These are phyloP conservation scores for Erannis defoliaria DNA, from an alignment of 2,888 invertebrate genomes.

Conservation along the genomic window DNA sequence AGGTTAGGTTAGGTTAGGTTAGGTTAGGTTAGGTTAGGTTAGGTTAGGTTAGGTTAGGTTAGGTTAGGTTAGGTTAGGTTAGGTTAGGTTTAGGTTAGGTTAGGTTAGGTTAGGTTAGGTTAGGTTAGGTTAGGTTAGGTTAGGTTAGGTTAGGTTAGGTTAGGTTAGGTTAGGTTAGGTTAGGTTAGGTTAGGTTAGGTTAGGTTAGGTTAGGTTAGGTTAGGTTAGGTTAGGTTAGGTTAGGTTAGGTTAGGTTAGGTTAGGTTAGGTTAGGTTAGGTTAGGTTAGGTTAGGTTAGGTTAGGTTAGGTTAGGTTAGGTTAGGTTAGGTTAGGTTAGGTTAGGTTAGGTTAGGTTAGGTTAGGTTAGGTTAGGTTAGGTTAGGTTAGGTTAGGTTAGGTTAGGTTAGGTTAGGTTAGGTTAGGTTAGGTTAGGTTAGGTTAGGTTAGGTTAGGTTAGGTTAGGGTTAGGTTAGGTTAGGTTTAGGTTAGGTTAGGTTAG, in stretches of 20 bases:
- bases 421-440: conserved; percentile 23
- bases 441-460: no score
- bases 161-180: conserved; percentile 23
- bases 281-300: no score
- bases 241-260: no score
- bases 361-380: no score
- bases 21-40: conserved; percentile 35
- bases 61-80: conserved; percentile 15
- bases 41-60: conserved; percentile 32
- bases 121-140: conserved; percentile 18
- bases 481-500: no score
- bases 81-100: no score
- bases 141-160: conserved; percentile 7
- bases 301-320: no score
- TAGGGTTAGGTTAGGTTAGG: no score
- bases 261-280: no score
- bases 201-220: conserved; percentile 23
- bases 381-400: conserved; percentile 23
- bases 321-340: no score
- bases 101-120: conserved; percentile 19
- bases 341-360: no score
- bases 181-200: conserved; percentile 23
- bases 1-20: conserved; percentile 23
- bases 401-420: conserved; percentile 23
- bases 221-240: no score